Evolutionary conservation across 2,888 invertebrate species (phyloP).

Genomic region (Gryllus longicercus): DNA sequence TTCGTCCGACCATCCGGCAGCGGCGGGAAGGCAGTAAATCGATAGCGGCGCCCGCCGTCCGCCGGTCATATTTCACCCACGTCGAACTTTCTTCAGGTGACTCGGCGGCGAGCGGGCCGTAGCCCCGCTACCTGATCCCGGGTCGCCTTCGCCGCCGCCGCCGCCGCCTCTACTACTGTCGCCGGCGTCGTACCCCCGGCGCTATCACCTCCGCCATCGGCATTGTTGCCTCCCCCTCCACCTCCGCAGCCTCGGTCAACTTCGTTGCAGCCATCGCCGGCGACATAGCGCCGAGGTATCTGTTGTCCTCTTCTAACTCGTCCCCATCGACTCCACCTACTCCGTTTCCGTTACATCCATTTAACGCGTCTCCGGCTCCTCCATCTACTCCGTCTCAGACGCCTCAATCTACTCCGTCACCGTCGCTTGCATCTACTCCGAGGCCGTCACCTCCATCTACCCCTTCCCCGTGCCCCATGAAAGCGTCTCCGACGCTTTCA

Average conservation of each 20-base stretch:
- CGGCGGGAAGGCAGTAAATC: neutral
- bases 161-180: neutral
- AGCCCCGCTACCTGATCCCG: neutral
- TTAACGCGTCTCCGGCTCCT: no score
- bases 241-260: neutral
- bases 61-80: constrained; percentile 1
- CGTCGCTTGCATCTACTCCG: no score
- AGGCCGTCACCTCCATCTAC: no score
- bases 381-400: no score
- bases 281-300: no score
- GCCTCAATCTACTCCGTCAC: no score
- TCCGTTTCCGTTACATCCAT: no score
- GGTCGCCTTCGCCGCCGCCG: neutral
- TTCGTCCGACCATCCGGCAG: neutral
- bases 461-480: no score
- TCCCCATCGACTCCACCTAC: no score
- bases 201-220: neutral
- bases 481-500: no score
- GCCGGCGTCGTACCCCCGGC: neutral
- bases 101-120: neutral
- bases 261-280: neutral
- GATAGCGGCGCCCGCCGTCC: neutral
- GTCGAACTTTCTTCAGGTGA: constrained; percentile 17
- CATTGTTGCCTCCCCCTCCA: neutral
- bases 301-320: no score